A percentile compares a stretch with the other conserved stretches of the same genome.
Conservation (phyloP, 2,888 invertebrate genomes). For the Esperia sulphurella region DNA sequence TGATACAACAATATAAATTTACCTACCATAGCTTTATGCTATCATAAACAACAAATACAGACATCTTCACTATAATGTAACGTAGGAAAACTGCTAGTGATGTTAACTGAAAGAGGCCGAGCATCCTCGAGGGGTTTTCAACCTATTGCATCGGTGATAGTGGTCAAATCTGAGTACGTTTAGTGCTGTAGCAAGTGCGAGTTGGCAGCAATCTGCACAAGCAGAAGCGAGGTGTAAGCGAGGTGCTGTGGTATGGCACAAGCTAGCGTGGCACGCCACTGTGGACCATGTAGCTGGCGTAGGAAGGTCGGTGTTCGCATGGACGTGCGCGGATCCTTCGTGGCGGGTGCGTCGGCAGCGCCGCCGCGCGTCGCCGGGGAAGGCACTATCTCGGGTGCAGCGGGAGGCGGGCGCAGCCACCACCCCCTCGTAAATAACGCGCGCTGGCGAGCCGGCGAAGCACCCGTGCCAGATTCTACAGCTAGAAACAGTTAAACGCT, state of each 20-base stretch:
- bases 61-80: constrained; percentile 65
- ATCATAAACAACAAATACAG: constrained; percentile 67
- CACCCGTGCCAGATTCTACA: constrained; percentile 78
- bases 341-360: constrained; percentile 39
- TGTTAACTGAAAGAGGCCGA: constrained; percentile 43
- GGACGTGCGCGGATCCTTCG: constrained; percentile 19
- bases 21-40: constrained; percentile 64
- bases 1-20: constrained; percentile 56
- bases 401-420: constrained; percentile 40
- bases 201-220: constrained; percentile 68
- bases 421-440: constrained; percentile 77
- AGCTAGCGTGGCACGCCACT: constrained; percentile 1
- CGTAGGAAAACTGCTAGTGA: constrained; percentile 47
- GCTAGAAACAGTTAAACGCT: constrained; percentile 80
- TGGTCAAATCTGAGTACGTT: constrained; percentile 55
- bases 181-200: constrained; percentile 45
- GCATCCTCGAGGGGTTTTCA: constrained; percentile 36
- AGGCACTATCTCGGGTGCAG: constrained; percentile 74
- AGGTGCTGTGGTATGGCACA: constrained; percentile 30
- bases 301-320: constrained; percentile 35
- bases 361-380: constrained; percentile 63
- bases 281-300: constrained; percentile 26
- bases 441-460: constrained; percentile 78
- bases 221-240: constrained; percentile 61
- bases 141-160: constrained; percentile 56